Conservation (phyloP, 2,888 invertebrate species). For the Poecilus cupreus region DNA sequence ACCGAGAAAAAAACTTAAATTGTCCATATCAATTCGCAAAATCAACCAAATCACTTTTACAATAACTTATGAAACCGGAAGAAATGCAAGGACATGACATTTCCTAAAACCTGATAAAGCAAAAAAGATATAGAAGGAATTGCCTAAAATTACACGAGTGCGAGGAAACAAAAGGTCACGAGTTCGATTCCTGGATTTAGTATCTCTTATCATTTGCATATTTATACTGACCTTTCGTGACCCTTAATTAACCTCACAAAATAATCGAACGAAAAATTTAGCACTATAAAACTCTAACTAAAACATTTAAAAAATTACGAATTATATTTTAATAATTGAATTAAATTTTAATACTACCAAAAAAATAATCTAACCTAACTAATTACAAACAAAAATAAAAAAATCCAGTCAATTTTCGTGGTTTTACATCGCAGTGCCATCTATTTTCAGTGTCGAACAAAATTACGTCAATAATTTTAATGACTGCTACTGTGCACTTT, state of each 20-base stretch:
- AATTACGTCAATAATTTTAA: slow-evolving; percentile 9
- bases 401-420: background rate
- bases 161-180: background rate
- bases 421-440: background rate
- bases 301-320: too few species aligned
- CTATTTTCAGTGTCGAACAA: background rate
- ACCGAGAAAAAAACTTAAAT: background rate
- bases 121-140: background rate
- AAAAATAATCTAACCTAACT: background rate
- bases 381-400: background rate
- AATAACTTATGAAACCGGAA: background rate
- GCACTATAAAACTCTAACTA: too few species aligned
- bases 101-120: background rate
- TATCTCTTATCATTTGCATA: slow-evolving; percentile 5
- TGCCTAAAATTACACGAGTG: background rate
- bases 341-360: background rate
- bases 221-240: background rate
- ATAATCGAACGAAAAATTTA: background rate
- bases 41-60: background rate
- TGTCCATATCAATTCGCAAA: background rate
- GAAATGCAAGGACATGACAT: background rate
- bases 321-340: too few species aligned
- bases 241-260: background rate
- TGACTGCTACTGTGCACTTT: background rate
- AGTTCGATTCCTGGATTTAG: background rate